Base-by-base conservation (phyloP, 2,888 invertebrate species). In the Ichneumoninae sp. region DNA sequence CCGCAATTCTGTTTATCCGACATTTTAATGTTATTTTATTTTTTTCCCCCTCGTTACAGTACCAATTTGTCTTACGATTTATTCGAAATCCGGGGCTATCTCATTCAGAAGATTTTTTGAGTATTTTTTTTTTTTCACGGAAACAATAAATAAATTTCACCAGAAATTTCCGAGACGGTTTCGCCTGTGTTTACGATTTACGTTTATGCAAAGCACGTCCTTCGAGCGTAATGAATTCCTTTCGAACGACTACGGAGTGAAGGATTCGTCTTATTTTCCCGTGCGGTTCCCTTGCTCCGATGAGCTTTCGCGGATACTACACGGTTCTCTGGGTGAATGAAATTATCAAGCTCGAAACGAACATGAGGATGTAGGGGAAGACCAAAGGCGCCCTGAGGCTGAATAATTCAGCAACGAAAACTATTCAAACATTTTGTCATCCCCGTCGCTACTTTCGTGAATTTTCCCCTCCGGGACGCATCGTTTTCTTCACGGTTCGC, bases 351-450 rank as follows among this genome's bases (percentile, higher is more conserved):
- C 60, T 3, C 13, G 60, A 13, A 30, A 60, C 26, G 60, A 60
- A 60, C 30, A 26, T 4, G 30, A 13, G 4, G 5, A 26, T 30
- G 30, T 60, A 30, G 30, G 16, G 8, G 30, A 4, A 60, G 13
- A 13, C 60, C 60, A 16, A 8, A 13, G 30, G 60, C 5, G 13
- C 60, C 26, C 26, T 30, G 26, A 60, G 26, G 16, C 26, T 60
- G 60, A 60, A 60, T 60, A 60, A 60, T 60, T 60, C 60, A 60
- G 26, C 30, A 60, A 10, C 26, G 60, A 16, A 30, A 26, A 13
- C 60, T 13, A 13, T 30, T 60, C 60, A 30, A 60, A 26, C 60
- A 26, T 16, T 60, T 16, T 26, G 22, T 57, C 22, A 10, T 60
- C 60, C 13, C 26, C 26, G 26, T 30, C 16, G 26, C 30, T 10